A percentile compares a stretch with the other conserved stretches of the same genome.
Evolutionary conservation across 2,113 vertebrate genomes (phyloP).

Genomic region (Felis chaus): DNA sequence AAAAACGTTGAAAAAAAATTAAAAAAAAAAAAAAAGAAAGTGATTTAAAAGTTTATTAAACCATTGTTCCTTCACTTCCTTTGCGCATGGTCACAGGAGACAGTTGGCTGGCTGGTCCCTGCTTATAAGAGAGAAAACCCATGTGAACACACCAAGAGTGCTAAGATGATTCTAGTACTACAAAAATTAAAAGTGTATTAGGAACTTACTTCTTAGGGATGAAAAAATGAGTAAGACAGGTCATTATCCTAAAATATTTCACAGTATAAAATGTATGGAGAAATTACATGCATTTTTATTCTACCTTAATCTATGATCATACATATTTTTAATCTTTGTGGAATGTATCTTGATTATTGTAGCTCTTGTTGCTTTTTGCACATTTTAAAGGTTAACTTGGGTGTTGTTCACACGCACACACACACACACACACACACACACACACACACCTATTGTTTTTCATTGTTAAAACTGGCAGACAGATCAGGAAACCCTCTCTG

Average conservation of each 20-base stretch:
- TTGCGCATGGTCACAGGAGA: neutral
- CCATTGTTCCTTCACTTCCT: neutral
- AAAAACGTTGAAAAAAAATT: too few relatives aligned
- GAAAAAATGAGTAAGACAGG: neutral
- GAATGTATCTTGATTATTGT: neutral
- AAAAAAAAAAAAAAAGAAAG: too few relatives aligned
- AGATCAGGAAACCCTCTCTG: neutral
- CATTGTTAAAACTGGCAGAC: neutral
- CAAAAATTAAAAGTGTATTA: neutral
- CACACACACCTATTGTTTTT: neutral
- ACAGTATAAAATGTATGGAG: neutral
- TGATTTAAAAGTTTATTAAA: conserved; percentile 37
- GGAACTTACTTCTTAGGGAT: neutral
- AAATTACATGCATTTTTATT: neutral
- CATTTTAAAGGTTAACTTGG: neutral
- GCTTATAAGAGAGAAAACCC: neutral
- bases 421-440: neutral
- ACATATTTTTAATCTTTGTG: neutral
- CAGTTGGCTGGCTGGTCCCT: neutral
- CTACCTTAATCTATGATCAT: neutral
- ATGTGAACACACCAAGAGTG: neutral
- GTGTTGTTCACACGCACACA: neutral
- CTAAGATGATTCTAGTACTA: neutral
- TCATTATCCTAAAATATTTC: neutral
- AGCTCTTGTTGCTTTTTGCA: neutral